Percentiles rank a stretch among this genome's conserved stretches.
These are phyloP conservation scores for Allolobophora icterica DNA, from an alignment of 2,888 invertebrate species.

Conservation along the genomic window DNA sequence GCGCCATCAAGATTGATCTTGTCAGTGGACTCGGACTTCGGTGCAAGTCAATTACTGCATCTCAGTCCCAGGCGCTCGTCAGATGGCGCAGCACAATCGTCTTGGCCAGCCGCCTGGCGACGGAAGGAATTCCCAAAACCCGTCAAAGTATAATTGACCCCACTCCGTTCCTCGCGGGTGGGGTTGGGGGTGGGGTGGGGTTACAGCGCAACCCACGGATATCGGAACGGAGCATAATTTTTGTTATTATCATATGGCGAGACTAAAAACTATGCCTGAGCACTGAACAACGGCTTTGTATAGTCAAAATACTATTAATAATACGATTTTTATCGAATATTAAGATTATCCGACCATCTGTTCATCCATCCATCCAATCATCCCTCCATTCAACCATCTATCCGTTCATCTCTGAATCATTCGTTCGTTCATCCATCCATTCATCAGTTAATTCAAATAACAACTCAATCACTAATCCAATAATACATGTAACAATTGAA, in stretches of 20 bases:
- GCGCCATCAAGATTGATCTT: slow-evolving; percentile 3
- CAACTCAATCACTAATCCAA: background rate
- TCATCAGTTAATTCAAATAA: background rate
- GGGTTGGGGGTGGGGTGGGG: background rate
- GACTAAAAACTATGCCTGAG: too few species aligned
- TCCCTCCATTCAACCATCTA: background rate
- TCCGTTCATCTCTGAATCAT: background rate
- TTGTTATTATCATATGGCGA: background rate
- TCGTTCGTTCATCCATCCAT: background rate
- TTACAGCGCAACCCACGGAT: background rate
- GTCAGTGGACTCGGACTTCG: background rate
- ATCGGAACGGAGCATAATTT: background rate
- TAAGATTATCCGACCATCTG: too few species aligned
- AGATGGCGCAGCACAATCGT: slow-evolving; percentile 10
- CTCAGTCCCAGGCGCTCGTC: background rate
- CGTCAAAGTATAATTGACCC: slow-evolving; percentile 4
- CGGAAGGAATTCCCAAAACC: background rate
- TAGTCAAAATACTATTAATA: too few species aligned
- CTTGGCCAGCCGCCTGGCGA: background rate
- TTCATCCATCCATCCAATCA: background rate
- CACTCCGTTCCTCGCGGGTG: background rate
- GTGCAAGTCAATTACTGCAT: slow-evolving; percentile 9
- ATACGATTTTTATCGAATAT: too few species aligned
- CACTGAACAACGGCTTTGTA: too few species aligned
- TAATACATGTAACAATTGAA: background rate